These are phyloP conservation scores for Trichomalopsis sarcophagae DNA, from an alignment of 1,140 invertebrate species.

Conservation along the genomic window DNA sequence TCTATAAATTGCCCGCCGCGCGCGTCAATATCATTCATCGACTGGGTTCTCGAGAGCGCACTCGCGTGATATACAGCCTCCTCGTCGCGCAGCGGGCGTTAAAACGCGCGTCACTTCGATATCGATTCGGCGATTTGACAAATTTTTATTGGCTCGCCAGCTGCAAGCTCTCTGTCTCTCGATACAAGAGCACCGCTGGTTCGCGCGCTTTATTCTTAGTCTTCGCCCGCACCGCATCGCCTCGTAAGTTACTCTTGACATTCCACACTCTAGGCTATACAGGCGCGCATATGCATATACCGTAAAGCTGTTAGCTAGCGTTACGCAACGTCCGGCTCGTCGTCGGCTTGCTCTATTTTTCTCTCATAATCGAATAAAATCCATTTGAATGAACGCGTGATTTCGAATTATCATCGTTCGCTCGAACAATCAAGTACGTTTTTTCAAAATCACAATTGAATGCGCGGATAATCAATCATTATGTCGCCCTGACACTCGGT, in stretches of 20 bases:
- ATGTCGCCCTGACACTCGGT: no score
- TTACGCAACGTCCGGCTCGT: neutral
- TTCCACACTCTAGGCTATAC: neutral
- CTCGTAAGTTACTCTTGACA: neutral
- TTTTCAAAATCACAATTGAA: no score
- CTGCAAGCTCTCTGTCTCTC: neutral
- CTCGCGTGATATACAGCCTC: neutral
- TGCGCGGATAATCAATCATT: no score
- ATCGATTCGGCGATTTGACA: neutral
- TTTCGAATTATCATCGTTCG: no score
- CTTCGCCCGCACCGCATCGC: neutral
- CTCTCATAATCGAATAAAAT: no score
- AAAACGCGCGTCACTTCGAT: neutral
- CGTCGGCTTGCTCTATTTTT: neutral
- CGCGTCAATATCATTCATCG: neutral
- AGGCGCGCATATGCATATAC: no score
- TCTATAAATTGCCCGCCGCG: neutral
- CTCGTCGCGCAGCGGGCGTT: neutral
- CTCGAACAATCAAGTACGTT: no score
- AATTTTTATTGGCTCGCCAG: slow-evolving; percentile 3
- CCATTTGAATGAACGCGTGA: no score
- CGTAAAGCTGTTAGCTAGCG: neutral
- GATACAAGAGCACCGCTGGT: neutral
- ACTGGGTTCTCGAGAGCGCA: no score
- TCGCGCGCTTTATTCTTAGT: neutral